Evolutionary conservation across 2,888 invertebrate species (phyloP).

Genomic region (Seladonia tumulorum): DNA sequence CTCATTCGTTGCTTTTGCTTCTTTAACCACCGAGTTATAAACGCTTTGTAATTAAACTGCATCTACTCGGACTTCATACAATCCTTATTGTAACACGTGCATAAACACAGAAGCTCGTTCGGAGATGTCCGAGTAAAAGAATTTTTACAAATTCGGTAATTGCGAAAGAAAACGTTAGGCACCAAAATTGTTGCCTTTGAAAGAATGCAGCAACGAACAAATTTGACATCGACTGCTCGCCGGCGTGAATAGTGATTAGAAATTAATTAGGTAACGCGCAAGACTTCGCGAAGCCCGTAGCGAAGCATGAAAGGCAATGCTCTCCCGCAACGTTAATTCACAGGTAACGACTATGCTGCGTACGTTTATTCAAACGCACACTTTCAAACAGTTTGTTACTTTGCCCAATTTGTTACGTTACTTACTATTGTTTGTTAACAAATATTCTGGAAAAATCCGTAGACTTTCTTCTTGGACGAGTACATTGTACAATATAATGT

Average conservation of each 20-base stretch:
- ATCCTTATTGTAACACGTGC: too few relatives aligned
- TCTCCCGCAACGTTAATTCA: not conserved
- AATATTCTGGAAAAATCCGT: not conserved
- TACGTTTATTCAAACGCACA: not conserved
- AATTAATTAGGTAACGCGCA: not conserved
- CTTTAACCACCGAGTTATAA: not conserved
- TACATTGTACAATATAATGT: not conserved
- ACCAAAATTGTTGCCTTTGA: too few relatives aligned
- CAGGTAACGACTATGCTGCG: not conserved
- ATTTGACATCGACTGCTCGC: not conserved
- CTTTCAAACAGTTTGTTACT: not conserved
- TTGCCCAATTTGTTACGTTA: not conserved
- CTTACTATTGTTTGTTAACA: too few relatives aligned
- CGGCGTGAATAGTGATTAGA: not conserved
- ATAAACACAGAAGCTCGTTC: too few relatives aligned
- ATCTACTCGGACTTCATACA: too few relatives aligned
- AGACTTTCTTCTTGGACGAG: not conserved
- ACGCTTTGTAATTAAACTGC: not conserved
- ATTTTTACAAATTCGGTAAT: too few relatives aligned
- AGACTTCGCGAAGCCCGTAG: not conserved
- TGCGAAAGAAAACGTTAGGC: too few relatives aligned
- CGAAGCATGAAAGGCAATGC: not conserved
- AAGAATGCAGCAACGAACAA: not conserved
- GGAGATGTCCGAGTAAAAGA: too few relatives aligned
- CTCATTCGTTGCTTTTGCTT: not conserved